Percentiles rank a stretch among this genome's conserved stretches.
Evolutionary conservation across 2,888 invertebrate species (phyloP).

Genomic region (Dioctria linearis): DNA sequence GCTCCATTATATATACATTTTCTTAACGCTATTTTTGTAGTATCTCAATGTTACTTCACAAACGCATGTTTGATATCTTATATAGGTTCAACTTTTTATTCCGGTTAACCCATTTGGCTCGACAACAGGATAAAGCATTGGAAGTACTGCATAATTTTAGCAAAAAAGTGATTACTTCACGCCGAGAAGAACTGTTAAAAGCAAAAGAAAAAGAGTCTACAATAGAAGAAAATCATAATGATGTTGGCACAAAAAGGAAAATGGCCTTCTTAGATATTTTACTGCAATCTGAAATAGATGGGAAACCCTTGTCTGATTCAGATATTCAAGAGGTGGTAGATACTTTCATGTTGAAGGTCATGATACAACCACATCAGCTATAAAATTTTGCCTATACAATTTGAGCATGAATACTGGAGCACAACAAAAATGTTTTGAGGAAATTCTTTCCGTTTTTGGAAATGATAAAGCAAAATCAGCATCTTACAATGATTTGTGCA

Average conservation of each 20-base stretch:
- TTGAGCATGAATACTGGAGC: conserved; percentile 71
- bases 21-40: conserved; percentile 56
- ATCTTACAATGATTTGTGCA: conserved; percentile 66
- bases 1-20: not conserved
- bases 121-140: conserved; percentile 72
- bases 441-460: conserved; percentile 70
- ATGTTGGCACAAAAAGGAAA: conserved; percentile 75
- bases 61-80: conserved; percentile 69
- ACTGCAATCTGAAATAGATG: conserved; percentile 75
- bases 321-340: conserved; percentile 80
- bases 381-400: conserved; percentile 72
- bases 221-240: conserved; percentile 60
- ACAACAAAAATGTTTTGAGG: conserved; percentile 71
- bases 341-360: conserved; percentile 80
- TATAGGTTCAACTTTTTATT: conserved; percentile 68
- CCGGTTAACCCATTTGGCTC: conserved; percentile 75
- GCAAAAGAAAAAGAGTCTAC: conserved; percentile 5
- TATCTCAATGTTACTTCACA: conserved; percentile 68
- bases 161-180: conserved; percentile 73
- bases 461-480: conserved; percentile 65
- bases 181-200: conserved; percentile 67
- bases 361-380: conserved; percentile 73
- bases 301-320: conserved; percentile 74
- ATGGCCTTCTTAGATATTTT: conserved; percentile 80
- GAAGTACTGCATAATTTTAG: conserved; percentile 73